Evolutionary conservation across 2,113 vertebrate species (phyloP).

Genomic region (Fulica atra): DNA sequence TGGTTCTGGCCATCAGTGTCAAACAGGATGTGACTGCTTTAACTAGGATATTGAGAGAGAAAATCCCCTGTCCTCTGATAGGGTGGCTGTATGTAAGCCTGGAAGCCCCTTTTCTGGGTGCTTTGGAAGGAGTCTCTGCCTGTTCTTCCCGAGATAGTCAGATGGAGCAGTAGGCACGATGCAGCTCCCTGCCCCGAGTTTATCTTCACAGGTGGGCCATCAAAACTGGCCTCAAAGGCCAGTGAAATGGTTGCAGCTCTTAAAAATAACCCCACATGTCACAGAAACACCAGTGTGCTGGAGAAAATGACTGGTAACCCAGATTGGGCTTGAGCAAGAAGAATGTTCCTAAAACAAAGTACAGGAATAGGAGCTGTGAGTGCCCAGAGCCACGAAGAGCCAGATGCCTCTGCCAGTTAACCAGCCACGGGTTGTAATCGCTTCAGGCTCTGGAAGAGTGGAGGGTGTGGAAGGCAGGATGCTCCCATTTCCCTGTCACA

Average conservation of each 20-base stretch:
- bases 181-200: no score
- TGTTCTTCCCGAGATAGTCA: neutral
- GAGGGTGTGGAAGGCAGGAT: neutral
- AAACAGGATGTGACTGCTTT: neutral
- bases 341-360: neutral
- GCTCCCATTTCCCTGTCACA: accelerated
- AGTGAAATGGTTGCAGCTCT: neutral
- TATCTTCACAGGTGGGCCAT: no score
- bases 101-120: neutral
- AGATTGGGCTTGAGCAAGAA: neutral
- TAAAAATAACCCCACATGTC: neutral
- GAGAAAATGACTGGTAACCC: neutral
- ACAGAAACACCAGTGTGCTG: neutral
- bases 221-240: neutral
- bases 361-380: accelerated
- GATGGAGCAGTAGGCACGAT: neutral
- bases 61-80: neutral
- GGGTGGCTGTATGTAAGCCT: neutral
- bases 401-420: neutral
- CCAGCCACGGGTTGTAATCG: neutral
- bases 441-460: neutral
- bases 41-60: neutral
- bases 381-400: neutral
- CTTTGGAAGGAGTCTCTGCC: neutral
- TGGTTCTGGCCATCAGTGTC: neutral